Evolutionary conservation across 1,140 invertebrate species (phyloP).

Genomic region (Temnothorax curvispinosus): DNA sequence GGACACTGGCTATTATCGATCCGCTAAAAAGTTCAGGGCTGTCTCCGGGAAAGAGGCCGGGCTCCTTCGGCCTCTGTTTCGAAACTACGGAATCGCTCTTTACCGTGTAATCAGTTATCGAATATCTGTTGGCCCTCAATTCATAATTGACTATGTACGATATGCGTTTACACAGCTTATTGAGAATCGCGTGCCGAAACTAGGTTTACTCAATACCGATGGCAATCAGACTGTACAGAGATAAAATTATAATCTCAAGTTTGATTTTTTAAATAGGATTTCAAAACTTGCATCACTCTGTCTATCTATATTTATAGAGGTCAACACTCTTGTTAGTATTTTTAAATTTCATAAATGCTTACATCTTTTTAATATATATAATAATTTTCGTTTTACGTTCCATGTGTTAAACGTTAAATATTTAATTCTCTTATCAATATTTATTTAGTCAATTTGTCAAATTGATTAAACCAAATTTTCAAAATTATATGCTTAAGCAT

Average conservation of each 20-base stretch:
- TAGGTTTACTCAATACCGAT: background rate
- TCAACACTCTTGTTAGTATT: background rate
- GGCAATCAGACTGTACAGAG: background rate
- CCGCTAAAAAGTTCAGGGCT: constrained; percentile 82
- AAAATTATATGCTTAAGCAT: background rate
- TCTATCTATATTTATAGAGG: background rate
- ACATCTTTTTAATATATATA: constrained; percentile 2
- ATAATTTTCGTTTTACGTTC: background rate
- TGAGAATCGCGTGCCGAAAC: background rate
- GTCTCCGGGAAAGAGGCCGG: constrained; percentile 63
- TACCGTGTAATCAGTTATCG: constrained; percentile 12
- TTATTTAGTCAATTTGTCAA: background rate
- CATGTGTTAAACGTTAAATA: background rate
- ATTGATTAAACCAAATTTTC: background rate
- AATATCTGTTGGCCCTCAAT: background rate
- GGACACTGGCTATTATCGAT: constrained; percentile 81
- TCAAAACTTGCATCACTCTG: background rate
- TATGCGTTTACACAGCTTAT: background rate
- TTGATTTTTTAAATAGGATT: background rate
- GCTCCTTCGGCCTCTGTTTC: background rate
- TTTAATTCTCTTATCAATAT: background rate
- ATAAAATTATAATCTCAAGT: background rate
- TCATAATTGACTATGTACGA: background rate
- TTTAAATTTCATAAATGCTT: background rate
- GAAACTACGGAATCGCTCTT: constrained; percentile 19